Evolutionary conservation across 2,888 invertebrate species (phyloP), one percentile per base, ranked within the genome.

Genomic region (Pachydiplax longipennis): DNA sequence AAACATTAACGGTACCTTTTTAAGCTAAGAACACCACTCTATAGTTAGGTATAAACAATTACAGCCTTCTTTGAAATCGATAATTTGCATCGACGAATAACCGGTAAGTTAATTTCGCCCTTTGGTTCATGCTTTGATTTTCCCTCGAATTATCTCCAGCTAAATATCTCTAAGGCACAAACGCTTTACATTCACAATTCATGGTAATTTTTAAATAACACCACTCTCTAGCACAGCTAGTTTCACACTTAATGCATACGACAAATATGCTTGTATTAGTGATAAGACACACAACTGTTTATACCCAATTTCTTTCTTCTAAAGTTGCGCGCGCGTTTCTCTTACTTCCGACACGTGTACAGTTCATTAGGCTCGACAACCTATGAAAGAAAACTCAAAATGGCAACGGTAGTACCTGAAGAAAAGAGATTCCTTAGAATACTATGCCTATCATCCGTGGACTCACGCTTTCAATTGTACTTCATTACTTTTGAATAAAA

Each of bases 141-240:
- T 61, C n/a, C 61, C n/a, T 37, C n/a, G n/a, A 65, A 22, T 58
- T 65, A 37, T 87, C 61, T 61, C 87, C 87, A 18, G 61, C 87
- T 87, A 61, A 61, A 31, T 31, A 87, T 87, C 87, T 87, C 87
- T 87, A 87, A 87, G 87, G 87, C 87, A 87, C 87, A 87, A 87
- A 87, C 87, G 87, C 87, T 87, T 87, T 61, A 87, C 87, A 87
- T 37, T 83, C 58, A 83, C 35, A 87, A 61, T 37, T 61, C 87
- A 87, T 87, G 53, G 87, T 65, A 87, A 3, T n/a, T 44, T 61
- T 35, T 37, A 31, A 31, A 73, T 73, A 87, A 87, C 61, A 87
- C 65, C 87, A 87, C 37, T 87, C 61, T 87, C 87, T 87, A 87
- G 61, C 87, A 87, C 37, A 37, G 87, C 87, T 87, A 87, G 73